These are phyloP conservation scores for Epistrophe eligans DNA, from an alignment of 2,888 invertebrate species.

Conservation along the genomic window DNA sequence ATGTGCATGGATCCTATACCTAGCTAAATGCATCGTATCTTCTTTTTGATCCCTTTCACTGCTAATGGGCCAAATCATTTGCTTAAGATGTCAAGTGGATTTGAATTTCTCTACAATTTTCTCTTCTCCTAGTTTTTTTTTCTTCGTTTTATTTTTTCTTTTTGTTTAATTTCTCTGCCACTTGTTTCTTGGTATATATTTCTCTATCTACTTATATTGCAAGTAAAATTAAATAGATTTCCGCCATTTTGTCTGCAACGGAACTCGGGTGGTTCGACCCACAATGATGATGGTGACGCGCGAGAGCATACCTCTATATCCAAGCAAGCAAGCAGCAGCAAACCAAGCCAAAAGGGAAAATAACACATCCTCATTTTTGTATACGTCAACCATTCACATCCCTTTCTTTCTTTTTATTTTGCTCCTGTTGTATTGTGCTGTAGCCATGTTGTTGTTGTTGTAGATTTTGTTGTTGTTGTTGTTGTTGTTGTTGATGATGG, in stretches of 20 bases:
- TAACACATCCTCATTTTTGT: slow-evolving; percentile 69
- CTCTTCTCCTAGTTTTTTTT: not conserved
- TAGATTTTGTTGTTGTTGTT: slow-evolving; percentile 16
- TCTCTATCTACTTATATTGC: not conserved
- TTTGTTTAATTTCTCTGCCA: slow-evolving; percentile 32
- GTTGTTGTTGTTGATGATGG: slow-evolving; percentile 28
- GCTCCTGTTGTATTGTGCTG: slow-evolving; percentile 44
- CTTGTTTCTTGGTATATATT: slow-evolving; percentile 41
- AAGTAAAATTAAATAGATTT: slow-evolving; percentile 62
- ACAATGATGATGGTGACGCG: slow-evolving; percentile 69
- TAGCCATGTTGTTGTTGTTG: slow-evolving; percentile 18
- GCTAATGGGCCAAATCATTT: slow-evolving; percentile 76
- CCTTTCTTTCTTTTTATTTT: slow-evolving; percentile 69
- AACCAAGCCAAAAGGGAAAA: slow-evolving; percentile 46
- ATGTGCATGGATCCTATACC: too few relatives aligned
- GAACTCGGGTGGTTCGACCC: slow-evolving; percentile 62
- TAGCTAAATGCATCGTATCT: slow-evolving; percentile 27
- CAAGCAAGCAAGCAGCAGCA: too few relatives aligned
- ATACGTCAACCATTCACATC: slow-evolving; percentile 72
- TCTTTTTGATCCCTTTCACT: slow-evolving; percentile 55
- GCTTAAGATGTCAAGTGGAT: slow-evolving; percentile 75
- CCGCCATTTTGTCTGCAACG: slow-evolving; percentile 70
- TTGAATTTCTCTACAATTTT: slow-evolving; percentile 52
- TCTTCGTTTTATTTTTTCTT: not conserved
- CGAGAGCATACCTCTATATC: slow-evolving; percentile 29